Conservation (phyloP, 2,113 vertebrate genomes). For the Salminus brasiliensis region DNA sequence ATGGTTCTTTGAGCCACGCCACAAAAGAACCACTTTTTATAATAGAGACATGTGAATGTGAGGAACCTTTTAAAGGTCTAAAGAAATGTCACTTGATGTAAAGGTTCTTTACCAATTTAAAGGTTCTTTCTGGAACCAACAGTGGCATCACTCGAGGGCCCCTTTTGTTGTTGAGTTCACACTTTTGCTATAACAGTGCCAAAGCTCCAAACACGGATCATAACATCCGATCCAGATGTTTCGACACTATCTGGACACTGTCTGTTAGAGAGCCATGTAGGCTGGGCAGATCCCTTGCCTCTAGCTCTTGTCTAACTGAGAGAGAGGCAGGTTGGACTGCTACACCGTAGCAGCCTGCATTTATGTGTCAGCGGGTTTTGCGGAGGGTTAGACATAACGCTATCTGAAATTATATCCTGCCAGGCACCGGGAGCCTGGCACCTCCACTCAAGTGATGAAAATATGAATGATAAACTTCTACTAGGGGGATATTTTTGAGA, state of each 20-base stretch:
- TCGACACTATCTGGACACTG: slow-evolving; percentile 54
- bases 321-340: slow-evolving; percentile 18
- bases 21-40: no score
- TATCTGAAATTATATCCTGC: slow-evolving; percentile 58
- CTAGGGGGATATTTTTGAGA: slow-evolving; percentile 38
- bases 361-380: slow-evolving; percentile 57
- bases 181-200: no score
- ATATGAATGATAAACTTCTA: slow-evolving; percentile 43
- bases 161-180: no score
- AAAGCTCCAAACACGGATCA: background rate
- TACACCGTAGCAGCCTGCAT: slow-evolving; percentile 12
- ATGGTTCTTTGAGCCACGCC: no score
- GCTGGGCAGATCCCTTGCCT: slow-evolving; percentile 12
- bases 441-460: slow-evolving; percentile 48
- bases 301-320: slow-evolving; percentile 22
- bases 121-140: no score
- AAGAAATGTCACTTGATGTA: no score
- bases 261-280: slow-evolving; percentile 7
- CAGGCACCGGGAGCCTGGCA: slow-evolving; percentile 50
- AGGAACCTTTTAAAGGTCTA: no score
- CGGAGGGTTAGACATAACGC: slow-evolving; percentile 42
- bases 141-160: no score
- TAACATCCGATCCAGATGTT: slow-evolving; percentile 7
- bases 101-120: no score
- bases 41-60: no score